Evolutionary conservation across 64 coral and sea anemone species (phyloP), one percentile per base, ranked within the genome.

Genomic region (Montipora capricornis): DNA sequence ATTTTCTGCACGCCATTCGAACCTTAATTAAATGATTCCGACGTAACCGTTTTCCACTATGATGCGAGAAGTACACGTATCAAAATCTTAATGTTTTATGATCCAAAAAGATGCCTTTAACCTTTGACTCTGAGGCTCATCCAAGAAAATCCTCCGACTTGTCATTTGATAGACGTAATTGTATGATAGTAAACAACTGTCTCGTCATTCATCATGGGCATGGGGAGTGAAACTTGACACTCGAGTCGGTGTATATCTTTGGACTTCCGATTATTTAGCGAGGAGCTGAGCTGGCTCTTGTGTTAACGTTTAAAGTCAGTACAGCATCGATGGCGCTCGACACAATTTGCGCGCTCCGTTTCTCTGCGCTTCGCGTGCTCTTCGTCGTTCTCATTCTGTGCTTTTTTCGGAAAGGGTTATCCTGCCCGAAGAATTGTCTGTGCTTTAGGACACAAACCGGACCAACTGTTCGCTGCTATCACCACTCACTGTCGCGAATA

Each of bases 381-480:
- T 20, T 94, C 26, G 13, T 91, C 3, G 69, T 92, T n/a, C 47
- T 81, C 4, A 52, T 95, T 5, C 44, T 95, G 46, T 89, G 89
- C 89, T 84, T 95, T 2, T 19, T 81, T 50, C 58, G 24, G 17
- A 68, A 26, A 5, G 66, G 55, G 15, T 6, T 70, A 6, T 73
- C 89, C 49, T 98, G 96, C 49, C 96, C 96, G 16, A 76, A 91
- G 47, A 83, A 86, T 61, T 98, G 96, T 80, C 67, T 98, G 3
- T 98, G 96, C 61, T 98, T 92, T 84, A 46, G 93, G 24, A 89
- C 96, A 1, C 57, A 85, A 66, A 83, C 57, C 51, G 96, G 93
- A 2, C 96, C 96, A 20, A 98, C 93, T 19, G 96, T 98, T 22
- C 70, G 96, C 20, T 98, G 96, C 50, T 92, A 95, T 45, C 84